Evolutionary conservation across 2,888 invertebrate genomes (phyloP).

Genomic region (Dicroscelio sp.): DNA sequence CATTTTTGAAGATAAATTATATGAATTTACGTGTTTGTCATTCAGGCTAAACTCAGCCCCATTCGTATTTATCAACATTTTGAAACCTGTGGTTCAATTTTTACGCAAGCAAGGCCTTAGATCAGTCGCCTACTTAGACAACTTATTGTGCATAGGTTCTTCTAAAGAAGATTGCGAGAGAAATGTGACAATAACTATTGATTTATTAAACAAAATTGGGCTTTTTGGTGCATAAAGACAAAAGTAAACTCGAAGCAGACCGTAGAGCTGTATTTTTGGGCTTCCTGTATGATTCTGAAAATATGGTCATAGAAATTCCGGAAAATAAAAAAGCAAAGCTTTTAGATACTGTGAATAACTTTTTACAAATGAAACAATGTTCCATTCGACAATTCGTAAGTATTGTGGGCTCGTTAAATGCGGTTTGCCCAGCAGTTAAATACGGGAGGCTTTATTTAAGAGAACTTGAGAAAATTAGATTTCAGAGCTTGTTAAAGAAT

Average conservation of each 20-base stretch:
- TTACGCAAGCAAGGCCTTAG: background rate
- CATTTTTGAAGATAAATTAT: background rate
- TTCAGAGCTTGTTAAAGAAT: background rate
- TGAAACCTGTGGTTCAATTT: background rate
- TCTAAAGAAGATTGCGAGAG: background rate
- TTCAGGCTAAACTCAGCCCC: background rate
- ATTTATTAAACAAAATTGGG: background rate
- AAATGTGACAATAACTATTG: background rate
- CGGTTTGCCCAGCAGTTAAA: background rate
- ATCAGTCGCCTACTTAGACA: background rate
- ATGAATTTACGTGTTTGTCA: background rate
- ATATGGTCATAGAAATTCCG: background rate
- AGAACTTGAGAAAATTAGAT: conserved; percentile 16
- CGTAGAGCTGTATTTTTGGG: background rate
- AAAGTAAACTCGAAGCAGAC: background rate
- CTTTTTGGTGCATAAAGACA: background rate
- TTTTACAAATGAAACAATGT: background rate
- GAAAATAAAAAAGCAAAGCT: background rate
- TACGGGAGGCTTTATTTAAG: background rate
- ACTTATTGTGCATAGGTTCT: background rate
- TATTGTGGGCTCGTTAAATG: background rate
- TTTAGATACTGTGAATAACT: background rate
- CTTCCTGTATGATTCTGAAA: background rate
- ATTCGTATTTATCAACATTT: background rate
- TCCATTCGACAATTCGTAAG: background rate